phyloP scores from a whole-genome alignment of 1,140 invertebrate genomes.

The Drosophila jambulina region DNA sequence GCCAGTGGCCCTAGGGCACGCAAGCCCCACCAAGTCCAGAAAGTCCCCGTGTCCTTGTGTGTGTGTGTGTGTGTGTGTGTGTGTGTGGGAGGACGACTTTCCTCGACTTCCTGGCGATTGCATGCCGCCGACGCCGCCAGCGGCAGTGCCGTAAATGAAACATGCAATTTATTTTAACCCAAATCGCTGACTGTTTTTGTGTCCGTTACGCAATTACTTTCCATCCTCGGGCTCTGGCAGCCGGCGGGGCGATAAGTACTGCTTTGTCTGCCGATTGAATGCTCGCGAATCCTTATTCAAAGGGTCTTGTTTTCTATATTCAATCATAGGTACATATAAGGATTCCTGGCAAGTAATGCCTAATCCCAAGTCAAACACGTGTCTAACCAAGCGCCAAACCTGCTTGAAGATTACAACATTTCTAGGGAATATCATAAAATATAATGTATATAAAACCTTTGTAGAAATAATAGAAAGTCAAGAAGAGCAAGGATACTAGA shows the following conservation, averaged over 20 bases:
- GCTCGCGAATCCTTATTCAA: conserved; percentile 6
- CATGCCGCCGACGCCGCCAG: conserved; percentile 32
- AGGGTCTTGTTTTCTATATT: neutral
- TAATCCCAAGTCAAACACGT: neutral
- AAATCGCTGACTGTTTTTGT: conserved; percentile 53
- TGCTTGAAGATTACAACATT: neutral
- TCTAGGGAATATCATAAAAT: neutral
- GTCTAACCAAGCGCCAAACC: neutral
- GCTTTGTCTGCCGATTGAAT: conserved; percentile 34
- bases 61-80: conserved; percentile 17
- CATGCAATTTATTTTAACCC: conserved; percentile 78
- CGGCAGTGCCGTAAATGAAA: conserved; percentile 51
- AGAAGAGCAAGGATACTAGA: neutral
- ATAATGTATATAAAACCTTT: neutral
- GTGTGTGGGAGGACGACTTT: conserved; percentile 4
- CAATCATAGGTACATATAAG: neutral
- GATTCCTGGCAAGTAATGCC: neutral
- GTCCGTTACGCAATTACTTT: conserved; percentile 55
- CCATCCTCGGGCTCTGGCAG: conserved; percentile 18
- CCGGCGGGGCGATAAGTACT: conserved; percentile 14
- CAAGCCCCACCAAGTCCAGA: conserved; percentile 3
- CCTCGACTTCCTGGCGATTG: conserved; percentile 51
- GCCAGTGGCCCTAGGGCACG: conserved; percentile 17
- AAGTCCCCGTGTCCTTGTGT: neutral
- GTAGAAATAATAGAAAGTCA: neutral